A percentile compares a stretch with the other conserved stretches of the same genome.
Evolutionary conservation across 2,113 vertebrate genomes (phyloP).

Genomic region (Tachuris rubrigastra): DNA sequence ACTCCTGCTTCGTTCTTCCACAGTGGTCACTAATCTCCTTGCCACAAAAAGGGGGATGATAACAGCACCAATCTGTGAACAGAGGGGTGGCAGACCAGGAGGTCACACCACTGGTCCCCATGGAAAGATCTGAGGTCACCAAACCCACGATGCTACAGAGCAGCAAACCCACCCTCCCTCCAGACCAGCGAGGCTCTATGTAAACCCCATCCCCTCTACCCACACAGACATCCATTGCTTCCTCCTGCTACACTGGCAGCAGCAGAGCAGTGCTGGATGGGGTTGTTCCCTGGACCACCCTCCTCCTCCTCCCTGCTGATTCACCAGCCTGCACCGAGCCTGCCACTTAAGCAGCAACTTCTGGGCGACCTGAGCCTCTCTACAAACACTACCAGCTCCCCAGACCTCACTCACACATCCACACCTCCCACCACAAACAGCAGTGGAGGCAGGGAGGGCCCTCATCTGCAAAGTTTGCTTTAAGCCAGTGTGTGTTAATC

Average conservation of each 20-base stretch:
- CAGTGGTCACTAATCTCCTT: not conserved
- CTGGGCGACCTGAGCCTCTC: not conserved
- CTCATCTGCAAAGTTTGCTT: not conserved
- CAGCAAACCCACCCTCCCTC: not conserved
- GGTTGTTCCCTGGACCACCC: not conserved
- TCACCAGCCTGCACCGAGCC: not conserved
- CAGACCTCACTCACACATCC: not conserved
- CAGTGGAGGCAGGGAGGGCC: not conserved
- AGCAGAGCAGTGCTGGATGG: not conserved
- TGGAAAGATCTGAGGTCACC: not conserved
- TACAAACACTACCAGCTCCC: not conserved
- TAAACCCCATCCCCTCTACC: not conserved
- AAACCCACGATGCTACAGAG: not conserved
- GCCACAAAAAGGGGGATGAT: accelerated
- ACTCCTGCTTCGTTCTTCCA: not conserved
- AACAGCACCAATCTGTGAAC: accelerated
- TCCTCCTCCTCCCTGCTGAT: not conserved
- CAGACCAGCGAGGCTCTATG: not conserved
- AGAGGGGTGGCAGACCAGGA: not conserved
- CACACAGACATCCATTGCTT: not conserved
- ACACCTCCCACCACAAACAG: not conserved
- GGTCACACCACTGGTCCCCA: not conserved
- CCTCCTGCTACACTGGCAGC: not conserved
- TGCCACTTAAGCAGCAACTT: not conserved
- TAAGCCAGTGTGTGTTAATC: not conserved